Evolutionary conservation across 2,797 vertebrate genomes (phyloP), one percentile per base, ranked within the genome.

Genomic region (Mionectes olivaceus): DNA sequence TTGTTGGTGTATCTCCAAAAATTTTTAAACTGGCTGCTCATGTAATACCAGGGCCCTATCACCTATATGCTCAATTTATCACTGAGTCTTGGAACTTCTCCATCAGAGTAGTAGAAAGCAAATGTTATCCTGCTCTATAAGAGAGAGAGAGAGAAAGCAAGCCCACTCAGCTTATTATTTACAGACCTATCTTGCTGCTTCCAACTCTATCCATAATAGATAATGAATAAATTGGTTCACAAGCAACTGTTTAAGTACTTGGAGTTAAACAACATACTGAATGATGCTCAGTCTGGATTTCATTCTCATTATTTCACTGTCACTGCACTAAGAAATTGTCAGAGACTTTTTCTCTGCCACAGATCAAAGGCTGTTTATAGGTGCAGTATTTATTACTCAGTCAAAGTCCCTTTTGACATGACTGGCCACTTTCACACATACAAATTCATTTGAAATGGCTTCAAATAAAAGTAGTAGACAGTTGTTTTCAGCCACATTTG

Each of bases 1-100:
- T 96, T 93, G 85, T 76, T 97, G 96, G 94, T 93, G 77, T 91
- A 87, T 88, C 78, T 97, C 95, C 96, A 97, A 95, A 95, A 95
- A 85, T 71, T 94, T 96, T 90, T 92, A 91, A 97, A 94, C 95
- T 96, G 92, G 96, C 90, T 95, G 94, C 84, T 97, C 82, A 86
- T 94, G 92, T 97, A 96, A 96, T 96, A 93, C 86, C 79, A 93
- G 80, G 77, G 94, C 93, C 94, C 94, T 95, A 94, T 94, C 94
- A 97, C 96, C 95, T 97, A 95, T 96, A 92, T 94, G 88, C 94
- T 97, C 95, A 97, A 96, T 97, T 97, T 97, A 97, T 97, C 96
- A 91, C 95, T 94, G 80, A 55, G 6, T 53, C 91, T 97, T 97
- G 95, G 96, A 97, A 83, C 63, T 83, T 65, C 41, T 97, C 95